A percentile compares a stretch with the other conserved stretches of the same genome.
Evolutionary conservation across 2,797 vertebrate genomes (phyloP).

Genomic region (Morus bassanus): DNA sequence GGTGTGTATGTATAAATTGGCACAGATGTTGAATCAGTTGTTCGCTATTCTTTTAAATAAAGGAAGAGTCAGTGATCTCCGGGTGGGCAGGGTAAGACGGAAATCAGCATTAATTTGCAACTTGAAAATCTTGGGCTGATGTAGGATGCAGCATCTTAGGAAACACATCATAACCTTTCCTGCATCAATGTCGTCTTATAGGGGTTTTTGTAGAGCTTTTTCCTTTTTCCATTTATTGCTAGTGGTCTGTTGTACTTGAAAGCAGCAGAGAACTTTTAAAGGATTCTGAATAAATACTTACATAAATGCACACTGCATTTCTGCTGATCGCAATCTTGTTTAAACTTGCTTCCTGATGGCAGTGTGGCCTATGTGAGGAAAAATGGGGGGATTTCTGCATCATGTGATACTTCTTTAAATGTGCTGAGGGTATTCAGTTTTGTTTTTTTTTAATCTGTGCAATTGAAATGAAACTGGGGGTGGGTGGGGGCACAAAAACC

Average conservation of each 20-base stretch:
- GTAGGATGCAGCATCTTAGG: background rate
- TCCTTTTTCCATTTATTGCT: background rate
- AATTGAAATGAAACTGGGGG: background rate
- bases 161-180: background rate
- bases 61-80: background rate
- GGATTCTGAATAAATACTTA: background rate
- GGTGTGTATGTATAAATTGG: background rate
- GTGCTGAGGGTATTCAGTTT: background rate
- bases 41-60: background rate
- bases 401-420: background rate
- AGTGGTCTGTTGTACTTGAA: background rate
- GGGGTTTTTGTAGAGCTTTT: background rate
- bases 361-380: background rate
- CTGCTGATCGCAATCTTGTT: background rate
- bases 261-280: background rate
- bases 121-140: background rate
- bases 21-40: background rate
- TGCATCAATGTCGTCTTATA: background rate
- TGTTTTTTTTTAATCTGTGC: background rate
- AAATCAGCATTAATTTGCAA: background rate
- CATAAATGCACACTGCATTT: background rate
- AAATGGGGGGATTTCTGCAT: background rate
- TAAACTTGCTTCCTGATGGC: background rate
- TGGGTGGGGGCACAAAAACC: background rate
- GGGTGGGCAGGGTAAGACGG: fast-evolving